These are phyloP conservation scores for Diplazon laetatorius DNA, from an alignment of 2,888 invertebrate species.

Conservation along the genomic window DNA sequence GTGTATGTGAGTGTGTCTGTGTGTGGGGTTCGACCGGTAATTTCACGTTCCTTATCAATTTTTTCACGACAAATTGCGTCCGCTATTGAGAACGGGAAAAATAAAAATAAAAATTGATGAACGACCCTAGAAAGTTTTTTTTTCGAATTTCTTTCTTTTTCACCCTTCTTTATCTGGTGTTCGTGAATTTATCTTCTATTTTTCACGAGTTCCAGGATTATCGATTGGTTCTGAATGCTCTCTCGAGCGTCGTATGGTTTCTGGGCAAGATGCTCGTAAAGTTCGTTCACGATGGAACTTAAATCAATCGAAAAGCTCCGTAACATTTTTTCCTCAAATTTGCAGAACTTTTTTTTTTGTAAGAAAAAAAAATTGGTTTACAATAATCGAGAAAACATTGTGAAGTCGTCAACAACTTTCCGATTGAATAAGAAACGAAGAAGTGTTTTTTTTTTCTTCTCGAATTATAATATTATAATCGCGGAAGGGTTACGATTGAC, in stretches of 20 bases:
- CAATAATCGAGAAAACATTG: neutral
- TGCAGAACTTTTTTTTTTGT: conserved; percentile 36
- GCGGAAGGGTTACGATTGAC: conserved; percentile 42
- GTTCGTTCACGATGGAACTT: neutral
- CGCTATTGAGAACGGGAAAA: too few species aligned
- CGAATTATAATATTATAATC: conserved; percentile 43
- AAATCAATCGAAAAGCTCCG: too few species aligned
- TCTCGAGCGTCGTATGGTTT: neutral
- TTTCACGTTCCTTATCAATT: too few species aligned
- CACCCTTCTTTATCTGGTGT: too few species aligned
- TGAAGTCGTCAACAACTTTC: conserved; percentile 24
- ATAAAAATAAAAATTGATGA: too few species aligned
- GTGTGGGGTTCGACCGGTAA: conserved; percentile 35
- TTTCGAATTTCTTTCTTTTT: too few species aligned
- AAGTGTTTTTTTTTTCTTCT: conserved; percentile 36
- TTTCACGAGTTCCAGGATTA: too few species aligned
- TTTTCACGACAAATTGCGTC: too few species aligned
- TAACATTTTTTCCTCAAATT: conserved; percentile 12
- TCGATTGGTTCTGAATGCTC: neutral
- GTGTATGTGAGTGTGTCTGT: conserved; percentile 15
- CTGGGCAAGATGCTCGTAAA: conserved; percentile 3
- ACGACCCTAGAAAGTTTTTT: neutral
- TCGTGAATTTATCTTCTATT: neutral
- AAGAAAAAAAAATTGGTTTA: conserved; percentile 4
- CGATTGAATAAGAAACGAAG: neutral